Evolutionary conservation across 2,113 vertebrate genomes (phyloP), one percentile per base, ranked within the genome.

Genomic region (Psittacus erithacus): DNA sequence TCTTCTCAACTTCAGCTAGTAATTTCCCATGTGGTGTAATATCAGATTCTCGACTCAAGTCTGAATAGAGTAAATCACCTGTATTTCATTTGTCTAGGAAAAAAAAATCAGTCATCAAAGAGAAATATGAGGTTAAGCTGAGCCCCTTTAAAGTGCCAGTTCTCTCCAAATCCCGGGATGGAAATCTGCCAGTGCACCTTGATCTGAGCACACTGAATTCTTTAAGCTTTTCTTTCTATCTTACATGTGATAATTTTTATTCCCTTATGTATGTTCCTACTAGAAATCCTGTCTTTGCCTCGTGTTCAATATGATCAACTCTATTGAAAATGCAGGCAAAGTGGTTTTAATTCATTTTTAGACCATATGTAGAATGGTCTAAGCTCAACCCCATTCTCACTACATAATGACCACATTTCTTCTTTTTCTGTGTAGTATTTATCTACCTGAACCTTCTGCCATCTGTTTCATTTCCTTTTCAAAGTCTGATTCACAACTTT

Each of bases 101-200:
- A 79, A 89, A 89, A 84, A 95, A 44, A 43, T 31, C 86, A 87
- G 86, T 93, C 89, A 88, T 95, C 95, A 95, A 94, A 96, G 84
- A 95, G 87, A 95, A 96, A 87, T 90, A 91, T 10, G 67, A 94
- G 93, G 92, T 91, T 96, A 96, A 25, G 17, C 84, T 90, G 84
- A 96, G 63, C 94, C 86, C 81, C 87, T 91, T 92, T 79, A 92
- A 87, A 87, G 84, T 95, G 92, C 95, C 88, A 92, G 89, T 79
- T 83, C 93, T 93, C 95, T 95, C 90, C 82, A 96, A 96, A 91
- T 89, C 87, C 87, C 69, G 53, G 81, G 87, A 80, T 92, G 92
- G 92, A 95, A 97, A 94, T 77, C 89, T 91, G 94, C 94, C 94
- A 96, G 87, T 47, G 57, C 87, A 96, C 94, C 93, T 95, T 95